These are phyloP conservation scores for Polypedilum vanderplanki DNA, from an alignment of 1,140 invertebrate genomes.

Conservation along the genomic window DNA sequence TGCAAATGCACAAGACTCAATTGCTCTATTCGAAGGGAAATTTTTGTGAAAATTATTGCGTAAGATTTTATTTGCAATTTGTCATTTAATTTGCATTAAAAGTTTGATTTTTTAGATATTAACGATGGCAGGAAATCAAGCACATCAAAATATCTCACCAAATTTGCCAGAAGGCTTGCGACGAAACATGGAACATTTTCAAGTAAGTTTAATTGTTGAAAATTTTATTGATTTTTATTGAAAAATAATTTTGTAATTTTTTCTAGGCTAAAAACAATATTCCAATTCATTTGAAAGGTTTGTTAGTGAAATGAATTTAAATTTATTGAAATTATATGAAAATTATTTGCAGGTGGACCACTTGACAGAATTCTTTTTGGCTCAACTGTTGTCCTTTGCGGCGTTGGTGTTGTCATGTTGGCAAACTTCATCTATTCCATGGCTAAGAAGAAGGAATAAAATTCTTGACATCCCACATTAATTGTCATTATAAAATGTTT, in stretches of 20 bases:
- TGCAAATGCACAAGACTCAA: slow-evolving; percentile 24
- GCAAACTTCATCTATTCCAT: slow-evolving; percentile 39
- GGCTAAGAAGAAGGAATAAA: slow-evolving; percentile 39
- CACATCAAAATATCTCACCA: not conserved
- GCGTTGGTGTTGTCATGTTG: slow-evolving; percentile 39
- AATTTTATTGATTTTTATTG: slow-evolving; percentile 29
- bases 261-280: slow-evolving; percentile 24
- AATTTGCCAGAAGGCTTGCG: slow-evolving; percentile 38
- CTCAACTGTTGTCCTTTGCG: slow-evolving; percentile 39
- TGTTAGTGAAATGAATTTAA: slow-evolving; percentile 34
- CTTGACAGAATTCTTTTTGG: slow-evolving; percentile 40
- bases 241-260: not conserved
- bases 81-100: not conserved
- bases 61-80: slow-evolving; percentile 10
- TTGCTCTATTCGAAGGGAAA: slow-evolving; percentile 16
- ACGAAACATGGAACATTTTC: slow-evolving; percentile 41
- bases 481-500: slow-evolving; percentile 14
- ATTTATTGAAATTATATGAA: slow-evolving; percentile 38
- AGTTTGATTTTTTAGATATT: not conserved
- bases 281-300: slow-evolving; percentile 23
- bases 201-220: slow-evolving; percentile 33
- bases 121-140: not conserved
- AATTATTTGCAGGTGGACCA: slow-evolving; percentile 35
- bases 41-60: slow-evolving; percentile 24
- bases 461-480: not conserved